Conservation (phyloP, 2,113 vertebrate species). For the Actinemys pallida region DNA sequence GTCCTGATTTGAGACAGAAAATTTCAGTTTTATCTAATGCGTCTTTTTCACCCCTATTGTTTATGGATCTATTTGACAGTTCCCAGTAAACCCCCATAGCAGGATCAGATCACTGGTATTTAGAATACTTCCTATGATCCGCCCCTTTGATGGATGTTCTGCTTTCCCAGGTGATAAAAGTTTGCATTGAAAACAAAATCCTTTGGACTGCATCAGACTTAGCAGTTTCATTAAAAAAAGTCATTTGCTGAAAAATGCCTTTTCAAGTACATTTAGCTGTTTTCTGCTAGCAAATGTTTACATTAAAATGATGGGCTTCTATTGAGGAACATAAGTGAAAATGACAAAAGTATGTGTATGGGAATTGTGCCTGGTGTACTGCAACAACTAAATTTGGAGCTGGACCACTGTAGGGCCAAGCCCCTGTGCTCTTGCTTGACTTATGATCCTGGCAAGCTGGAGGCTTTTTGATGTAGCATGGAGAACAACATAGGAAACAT, state of each 20-base stretch:
- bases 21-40: not conserved
- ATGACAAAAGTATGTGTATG: constrained; percentile 19
- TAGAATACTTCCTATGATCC: not conserved
- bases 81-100: not conserved
- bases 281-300: not conserved
- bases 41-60: not conserved
- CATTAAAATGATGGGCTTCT: not conserved
- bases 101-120: not conserved
- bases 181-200: not conserved
- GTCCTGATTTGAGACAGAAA: not conserved
- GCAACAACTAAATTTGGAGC: not conserved
- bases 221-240: constrained; percentile 3
- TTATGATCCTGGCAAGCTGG: not conserved
- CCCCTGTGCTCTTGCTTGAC: not conserved
- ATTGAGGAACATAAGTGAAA: constrained; percentile 27
- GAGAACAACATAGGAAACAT: not conserved
- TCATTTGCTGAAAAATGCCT: constrained; percentile 3
- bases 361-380: not conserved
- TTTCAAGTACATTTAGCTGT: not conserved
- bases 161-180: not conserved
- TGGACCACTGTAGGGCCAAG: not conserved
- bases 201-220: not conserved
- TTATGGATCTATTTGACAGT: not conserved
- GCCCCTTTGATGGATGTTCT: not conserved
- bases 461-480: not conserved